Conservation (phyloP, 2,888 invertebrate genomes). For the Cancer borealis region DNA sequence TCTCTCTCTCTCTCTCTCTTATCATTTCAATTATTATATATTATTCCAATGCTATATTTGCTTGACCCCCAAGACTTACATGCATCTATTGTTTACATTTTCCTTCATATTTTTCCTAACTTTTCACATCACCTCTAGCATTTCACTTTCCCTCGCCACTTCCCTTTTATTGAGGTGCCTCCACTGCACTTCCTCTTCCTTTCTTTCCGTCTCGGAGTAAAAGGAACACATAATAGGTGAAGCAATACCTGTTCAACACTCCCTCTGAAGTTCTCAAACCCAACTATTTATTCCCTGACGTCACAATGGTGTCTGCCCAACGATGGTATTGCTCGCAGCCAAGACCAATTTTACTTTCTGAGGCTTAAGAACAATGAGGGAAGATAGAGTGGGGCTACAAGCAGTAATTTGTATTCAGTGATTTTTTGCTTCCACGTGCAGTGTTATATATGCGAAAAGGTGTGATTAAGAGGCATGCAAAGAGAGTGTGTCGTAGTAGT, state of each 20-base stretch:
- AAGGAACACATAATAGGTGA: background rate
- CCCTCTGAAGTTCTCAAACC: background rate
- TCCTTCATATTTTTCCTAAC: background rate
- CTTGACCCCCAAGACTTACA: background rate
- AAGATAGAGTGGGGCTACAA: background rate
- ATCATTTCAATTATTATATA: background rate
- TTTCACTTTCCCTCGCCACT: constrained; percentile 8
- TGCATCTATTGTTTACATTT: background rate
- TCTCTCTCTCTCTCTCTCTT: constrained; percentile 20
- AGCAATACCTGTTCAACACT: background rate
- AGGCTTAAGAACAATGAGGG: constrained; percentile 6
- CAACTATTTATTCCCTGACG: background rate
- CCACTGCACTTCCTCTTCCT: constrained; percentile 29
- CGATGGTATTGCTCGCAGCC: background rate
- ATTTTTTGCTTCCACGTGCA: background rate
- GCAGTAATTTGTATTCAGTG: background rate
- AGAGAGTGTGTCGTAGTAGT: constrained; percentile 52
- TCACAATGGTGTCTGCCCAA: constrained; percentile 16
- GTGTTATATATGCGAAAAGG: background rate
- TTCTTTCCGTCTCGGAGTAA: background rate
- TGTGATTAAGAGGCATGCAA: background rate
- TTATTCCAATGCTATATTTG: background rate
- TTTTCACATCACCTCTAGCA: background rate
- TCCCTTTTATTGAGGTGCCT: background rate
- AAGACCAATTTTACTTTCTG: background rate